These are phyloP conservation scores for Mus musculus DNA, from an alignment of 2,113 vertebrate species.

Conservation along the genomic window GRCm39 chr13:114032501-114033000, in stretches of 20 bases:
- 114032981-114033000: conserved; percentile 35
- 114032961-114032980: conserved; percentile 1
- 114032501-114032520: neutral
- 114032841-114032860: neutral
- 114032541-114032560: neutral
- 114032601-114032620: neutral
- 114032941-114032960: neutral
- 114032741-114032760: neutral
- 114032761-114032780: neutral
- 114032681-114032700: neutral
- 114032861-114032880: neutral
- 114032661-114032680: no score
- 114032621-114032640: neutral
- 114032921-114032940: neutral
- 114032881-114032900: neutral
- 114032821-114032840: neutral
- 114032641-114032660: neutral
- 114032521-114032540: neutral
- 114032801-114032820: neutral
- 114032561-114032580: no score
- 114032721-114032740: neutral
- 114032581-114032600: neutral
- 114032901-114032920: neutral
- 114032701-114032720: neutral
- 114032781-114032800: neutral